These are phyloP conservation scores for Tipula vernalis DNA, from an alignment of 2,888 invertebrate genomes.

Conservation along the genomic window DNA sequence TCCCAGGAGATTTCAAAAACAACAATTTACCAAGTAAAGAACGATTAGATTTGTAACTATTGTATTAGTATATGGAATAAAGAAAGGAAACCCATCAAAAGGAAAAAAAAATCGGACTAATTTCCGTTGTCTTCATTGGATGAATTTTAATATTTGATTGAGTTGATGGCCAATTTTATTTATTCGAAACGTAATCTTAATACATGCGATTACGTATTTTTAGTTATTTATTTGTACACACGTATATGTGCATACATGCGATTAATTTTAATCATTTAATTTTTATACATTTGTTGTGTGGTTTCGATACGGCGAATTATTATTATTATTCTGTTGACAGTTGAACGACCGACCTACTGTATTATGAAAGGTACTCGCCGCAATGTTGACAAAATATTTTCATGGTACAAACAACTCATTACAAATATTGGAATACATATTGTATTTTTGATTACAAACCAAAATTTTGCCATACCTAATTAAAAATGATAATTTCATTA, in stretches of 20 bases:
- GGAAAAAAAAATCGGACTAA: neutral
- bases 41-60: neutral
- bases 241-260: neutral
- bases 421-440: too few relatives aligned
- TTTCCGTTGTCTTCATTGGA: neutral
- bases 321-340: neutral
- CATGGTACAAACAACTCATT: too few relatives aligned
- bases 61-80: neutral
- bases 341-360: neutral
- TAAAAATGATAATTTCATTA: too few relatives aligned
- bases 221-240: neutral
- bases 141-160: constrained; percentile 4
- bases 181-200: neutral
- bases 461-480: too few relatives aligned
- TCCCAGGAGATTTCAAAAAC: neutral
- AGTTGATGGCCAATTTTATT: neutral
- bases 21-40: neutral
- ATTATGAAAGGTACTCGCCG: neutral
- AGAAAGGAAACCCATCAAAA: neutral
- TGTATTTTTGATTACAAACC: too few relatives aligned
- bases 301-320: neutral
- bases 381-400: neutral
- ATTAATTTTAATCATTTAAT: neutral
- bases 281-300: neutral
- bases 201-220: neutral